A percentile compares a stretch with the other conserved stretches of the same genome.
These are phyloP conservation scores for Colletes latitarsis DNA, from an alignment of 1,140 invertebrate genomes.

Conservation along the genomic window DNA sequence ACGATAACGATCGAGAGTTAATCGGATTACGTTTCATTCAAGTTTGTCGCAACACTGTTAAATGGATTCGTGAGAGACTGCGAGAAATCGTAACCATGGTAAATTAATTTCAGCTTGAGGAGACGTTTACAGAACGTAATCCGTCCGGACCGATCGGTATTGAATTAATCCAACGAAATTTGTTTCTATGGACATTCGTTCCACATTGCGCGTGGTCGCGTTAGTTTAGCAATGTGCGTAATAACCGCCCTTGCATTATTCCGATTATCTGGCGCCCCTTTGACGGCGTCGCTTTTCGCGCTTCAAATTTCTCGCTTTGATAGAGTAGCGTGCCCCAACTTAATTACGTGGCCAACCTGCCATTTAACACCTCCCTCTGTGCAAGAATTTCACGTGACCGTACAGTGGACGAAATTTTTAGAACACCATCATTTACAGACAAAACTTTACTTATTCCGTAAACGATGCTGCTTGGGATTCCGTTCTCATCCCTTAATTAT, in stretches of 20 bases:
- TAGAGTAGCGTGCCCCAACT: neutral
- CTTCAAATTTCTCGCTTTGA: neutral
- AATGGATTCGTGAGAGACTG: too few species aligned
- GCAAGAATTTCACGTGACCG: neutral
- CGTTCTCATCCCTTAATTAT: too few species aligned
- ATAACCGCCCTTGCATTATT: conserved; percentile 7
- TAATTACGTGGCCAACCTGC: neutral
- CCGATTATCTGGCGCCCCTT: conserved; percentile 3
- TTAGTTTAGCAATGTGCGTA: conserved; percentile 15
- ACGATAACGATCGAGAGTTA: too few species aligned
- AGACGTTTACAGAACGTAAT: neutral
- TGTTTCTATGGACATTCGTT: neutral
- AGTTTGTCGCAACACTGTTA: too few species aligned
- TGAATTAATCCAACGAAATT: conserved; percentile 30
- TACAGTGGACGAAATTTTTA: neutral
- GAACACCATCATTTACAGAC: too few species aligned
- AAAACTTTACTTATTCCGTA: too few species aligned
- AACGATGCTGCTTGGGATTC: too few species aligned
- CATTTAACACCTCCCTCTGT: neutral
- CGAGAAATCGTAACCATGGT: neutral
- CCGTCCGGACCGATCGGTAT: conserved; percentile 6
- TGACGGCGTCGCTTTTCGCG: neutral
- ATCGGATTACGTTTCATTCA: too few species aligned
- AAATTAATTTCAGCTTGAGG: neutral
- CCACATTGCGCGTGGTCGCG: neutral